phyloP scores from a whole-genome alignment of 2,797 vertebrate genomes.

The Tadarida brasiliensis region DNA sequence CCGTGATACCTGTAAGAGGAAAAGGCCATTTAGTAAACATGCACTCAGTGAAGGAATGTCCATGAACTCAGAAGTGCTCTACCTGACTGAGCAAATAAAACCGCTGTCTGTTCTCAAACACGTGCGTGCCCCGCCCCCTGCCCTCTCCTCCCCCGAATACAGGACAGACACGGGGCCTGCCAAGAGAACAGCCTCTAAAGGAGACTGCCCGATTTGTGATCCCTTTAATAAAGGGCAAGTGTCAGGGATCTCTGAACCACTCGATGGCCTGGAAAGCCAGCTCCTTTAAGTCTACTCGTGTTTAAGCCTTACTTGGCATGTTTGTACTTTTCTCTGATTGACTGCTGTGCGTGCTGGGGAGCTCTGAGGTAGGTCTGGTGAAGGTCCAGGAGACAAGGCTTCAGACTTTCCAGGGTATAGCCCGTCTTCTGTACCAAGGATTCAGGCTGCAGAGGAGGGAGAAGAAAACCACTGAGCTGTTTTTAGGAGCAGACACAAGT shows the following conservation, averaged over 20 bases:
- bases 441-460: slow-evolving; percentile 88
- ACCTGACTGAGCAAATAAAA: not conserved
- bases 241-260: not conserved
- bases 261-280: not conserved
- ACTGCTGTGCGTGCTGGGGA: slow-evolving; percentile 95
- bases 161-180: not conserved
- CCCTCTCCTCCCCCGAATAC: not conserved
- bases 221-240: not conserved
- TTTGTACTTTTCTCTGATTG: slow-evolving; percentile 98
- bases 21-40: not conserved
- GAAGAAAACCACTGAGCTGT: not conserved
- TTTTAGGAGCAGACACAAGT: not conserved
- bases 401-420: slow-evolving; percentile 93
- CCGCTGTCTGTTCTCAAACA: not conserved
- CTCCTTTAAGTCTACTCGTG: not conserved
- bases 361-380: slow-evolving; percentile 93
- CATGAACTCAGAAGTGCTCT: not conserved
- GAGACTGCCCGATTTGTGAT: not conserved
- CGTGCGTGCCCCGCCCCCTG: rapidly evolving
- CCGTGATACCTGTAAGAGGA: slow-evolving; percentile 91
- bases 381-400: slow-evolving; percentile 94
- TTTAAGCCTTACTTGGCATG: slow-evolving; percentile 91
- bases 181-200: not conserved
- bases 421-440: slow-evolving; percentile 90
- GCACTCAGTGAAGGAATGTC: not conserved